A percentile compares a stretch with the other conserved stretches of the same genome.
phyloP scores from a whole-genome alignment of 2,888 invertebrate species.

The Drosophila greeni region DNA sequence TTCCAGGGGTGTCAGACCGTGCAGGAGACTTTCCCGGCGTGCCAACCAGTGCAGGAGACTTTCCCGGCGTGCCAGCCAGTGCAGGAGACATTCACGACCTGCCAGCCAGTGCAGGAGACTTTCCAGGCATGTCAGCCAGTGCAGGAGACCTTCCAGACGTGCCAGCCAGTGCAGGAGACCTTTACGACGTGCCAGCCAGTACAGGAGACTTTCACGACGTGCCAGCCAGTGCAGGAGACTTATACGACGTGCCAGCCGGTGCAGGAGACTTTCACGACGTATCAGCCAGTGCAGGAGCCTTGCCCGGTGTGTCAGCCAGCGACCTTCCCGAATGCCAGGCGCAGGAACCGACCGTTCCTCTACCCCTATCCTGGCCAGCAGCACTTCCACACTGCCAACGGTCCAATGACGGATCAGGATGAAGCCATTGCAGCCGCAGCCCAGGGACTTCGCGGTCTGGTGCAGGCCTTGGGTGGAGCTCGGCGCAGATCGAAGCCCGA shows the following conservation, averaged over 20 bases:
- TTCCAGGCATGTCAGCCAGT: not conserved
- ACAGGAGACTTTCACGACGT: not conserved
- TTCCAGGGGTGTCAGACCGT: not conserved
- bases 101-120: not conserved
- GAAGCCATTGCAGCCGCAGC: constrained; percentile 21
- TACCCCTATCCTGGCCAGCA: not conserved
- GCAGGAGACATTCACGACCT: not conserved
- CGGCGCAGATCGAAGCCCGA: not conserved
- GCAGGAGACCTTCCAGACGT: no score
- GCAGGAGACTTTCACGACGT: not conserved
- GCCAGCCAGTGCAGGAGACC: not conserved
- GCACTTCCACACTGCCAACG: no score
- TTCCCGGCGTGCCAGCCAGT: not conserved
- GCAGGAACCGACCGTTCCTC: not conserved
- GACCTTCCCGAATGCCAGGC: not conserved
- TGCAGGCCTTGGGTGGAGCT: constrained; percentile 10
- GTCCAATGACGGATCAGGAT: not conserved
- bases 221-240: not conserved
- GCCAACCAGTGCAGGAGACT: not conserved
- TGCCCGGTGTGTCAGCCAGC: not conserved
- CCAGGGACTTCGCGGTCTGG: constrained; percentile 15
- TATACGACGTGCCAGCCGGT: not conserved
- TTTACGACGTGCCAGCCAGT: not conserved
- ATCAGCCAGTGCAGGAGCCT: not conserved
- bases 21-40: not conserved